Conservation (phyloP, 2,113 vertebrate genomes). For the Amblyornis subalaris region DNA sequence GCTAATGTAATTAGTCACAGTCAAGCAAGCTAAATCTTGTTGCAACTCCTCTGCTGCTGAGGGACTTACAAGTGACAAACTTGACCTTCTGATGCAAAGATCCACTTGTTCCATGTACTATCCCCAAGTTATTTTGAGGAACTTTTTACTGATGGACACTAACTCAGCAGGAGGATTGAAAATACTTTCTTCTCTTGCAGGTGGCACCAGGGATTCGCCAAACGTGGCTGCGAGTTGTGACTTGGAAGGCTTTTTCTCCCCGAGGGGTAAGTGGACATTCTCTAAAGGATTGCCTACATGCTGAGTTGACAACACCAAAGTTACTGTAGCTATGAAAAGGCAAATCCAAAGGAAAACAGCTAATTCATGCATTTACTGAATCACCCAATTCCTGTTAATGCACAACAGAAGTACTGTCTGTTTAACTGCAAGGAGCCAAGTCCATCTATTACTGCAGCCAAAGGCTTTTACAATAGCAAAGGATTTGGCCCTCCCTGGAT, state of each 20-base stretch:
- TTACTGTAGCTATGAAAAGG: conserved; percentile 54
- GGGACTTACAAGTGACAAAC: background rate
- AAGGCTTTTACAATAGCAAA: background rate
- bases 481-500: conserved; percentile 20
- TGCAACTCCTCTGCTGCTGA: background rate
- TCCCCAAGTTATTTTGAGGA: background rate
- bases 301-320: conserved; percentile 38
- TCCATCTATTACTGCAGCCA: conserved; percentile 1
- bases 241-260: background rate
- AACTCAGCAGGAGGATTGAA: conserved; percentile 3
- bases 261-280: conserved; percentile 37
- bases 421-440: conserved; percentile 41
- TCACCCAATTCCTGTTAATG: conserved; percentile 63
- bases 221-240: background rate
- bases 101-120: background rate
- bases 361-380: conserved; percentile 47
- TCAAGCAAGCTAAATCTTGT: background rate
- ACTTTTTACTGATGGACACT: background rate
- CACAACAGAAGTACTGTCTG: conserved; percentile 55
- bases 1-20: conserved; percentile 18
- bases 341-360: conserved; percentile 58
- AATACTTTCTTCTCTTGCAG: conserved; percentile 24
- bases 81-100: background rate
- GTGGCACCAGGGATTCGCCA: background rate
- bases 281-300: conserved; percentile 51